phyloP scores from a whole-genome alignment of 2,797 vertebrate species.

The Anolis apletophallus region DNA sequence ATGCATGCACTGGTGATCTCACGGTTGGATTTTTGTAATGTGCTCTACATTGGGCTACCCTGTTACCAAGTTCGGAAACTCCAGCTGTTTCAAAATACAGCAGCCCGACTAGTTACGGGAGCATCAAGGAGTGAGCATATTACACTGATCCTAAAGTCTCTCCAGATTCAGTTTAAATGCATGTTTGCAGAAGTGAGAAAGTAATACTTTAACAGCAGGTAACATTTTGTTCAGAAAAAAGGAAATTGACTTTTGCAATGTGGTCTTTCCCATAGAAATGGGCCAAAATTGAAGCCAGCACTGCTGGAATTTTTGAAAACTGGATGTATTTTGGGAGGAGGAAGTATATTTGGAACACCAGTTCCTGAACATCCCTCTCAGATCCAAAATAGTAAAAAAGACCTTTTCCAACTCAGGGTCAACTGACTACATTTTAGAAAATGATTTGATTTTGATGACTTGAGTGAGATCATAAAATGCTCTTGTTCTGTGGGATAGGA shows the following conservation, averaged over 20 bases:
- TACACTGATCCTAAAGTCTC: not conserved
- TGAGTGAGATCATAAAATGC: not conserved
- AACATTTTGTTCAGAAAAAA: too few relatives aligned
- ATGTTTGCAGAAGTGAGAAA: not conserved
- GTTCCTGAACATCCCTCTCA: accelerated
- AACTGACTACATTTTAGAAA: not conserved
- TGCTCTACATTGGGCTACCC: too few relatives aligned
- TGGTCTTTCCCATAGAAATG: not conserved
- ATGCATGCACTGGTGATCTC: too few relatives aligned
- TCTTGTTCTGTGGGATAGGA: not conserved
- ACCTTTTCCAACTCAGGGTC: not conserved
- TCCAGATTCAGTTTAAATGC: not conserved
- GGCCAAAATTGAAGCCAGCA: accelerated
- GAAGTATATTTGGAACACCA: not conserved
- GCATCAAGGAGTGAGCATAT: too few relatives aligned
- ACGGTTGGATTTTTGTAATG: too few relatives aligned
- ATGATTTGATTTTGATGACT: not conserved
- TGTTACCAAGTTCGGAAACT: not conserved
- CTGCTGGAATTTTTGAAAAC: not conserved
- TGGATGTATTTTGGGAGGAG: not conserved
- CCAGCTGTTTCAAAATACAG: too few relatives aligned
- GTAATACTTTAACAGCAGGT: not conserved
- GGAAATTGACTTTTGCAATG: not conserved
- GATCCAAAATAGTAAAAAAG: not conserved
- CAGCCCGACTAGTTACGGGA: too few relatives aligned